Evolutionary conservation across 2,797 vertebrate genomes (phyloP).

Genomic region (Acomys russatus): DNA sequence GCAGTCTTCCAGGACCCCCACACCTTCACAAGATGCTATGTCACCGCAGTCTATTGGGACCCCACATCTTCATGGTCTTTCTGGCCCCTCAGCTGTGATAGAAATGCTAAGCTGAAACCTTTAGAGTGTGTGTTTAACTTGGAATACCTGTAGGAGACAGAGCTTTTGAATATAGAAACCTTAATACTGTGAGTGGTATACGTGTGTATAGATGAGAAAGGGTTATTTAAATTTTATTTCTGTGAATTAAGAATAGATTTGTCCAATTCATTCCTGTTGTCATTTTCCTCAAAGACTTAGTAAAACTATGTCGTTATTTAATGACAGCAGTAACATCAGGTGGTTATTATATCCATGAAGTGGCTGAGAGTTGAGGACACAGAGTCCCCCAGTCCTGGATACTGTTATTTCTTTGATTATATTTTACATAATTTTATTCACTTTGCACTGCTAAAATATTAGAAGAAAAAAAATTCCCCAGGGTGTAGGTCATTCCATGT

Average conservation of each 20-base stretch:
- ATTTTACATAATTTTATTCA: background rate
- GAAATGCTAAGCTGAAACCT: background rate
- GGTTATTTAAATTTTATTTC: background rate
- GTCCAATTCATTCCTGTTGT: background rate
- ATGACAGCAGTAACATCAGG: background rate
- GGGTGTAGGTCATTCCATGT: background rate
- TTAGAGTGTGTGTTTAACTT: background rate
- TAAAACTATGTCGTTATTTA: background rate
- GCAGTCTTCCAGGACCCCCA: background rate
- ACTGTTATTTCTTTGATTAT: background rate
- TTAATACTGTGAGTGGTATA: background rate
- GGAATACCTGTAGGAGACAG: background rate
- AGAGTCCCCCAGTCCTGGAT: background rate
- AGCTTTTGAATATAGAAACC: constrained; percentile 1
- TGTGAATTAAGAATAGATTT: constrained; percentile 4
- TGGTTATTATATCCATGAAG: background rate
- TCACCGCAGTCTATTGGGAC: background rate
- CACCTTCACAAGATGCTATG: background rate
- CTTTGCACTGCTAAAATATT: background rate
- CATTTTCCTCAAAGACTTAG: background rate
- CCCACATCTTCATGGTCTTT: background rate
- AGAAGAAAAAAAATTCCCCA: background rate
- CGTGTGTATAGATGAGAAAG: background rate
- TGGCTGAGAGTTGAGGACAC: background rate
- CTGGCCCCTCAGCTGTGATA: background rate